A percentile compares a stretch with the other conserved stretches of the same genome.
Conservation (phyloP, 2,797 vertebrate genomes). For the Tenualosa thibaudeaui region DNA sequence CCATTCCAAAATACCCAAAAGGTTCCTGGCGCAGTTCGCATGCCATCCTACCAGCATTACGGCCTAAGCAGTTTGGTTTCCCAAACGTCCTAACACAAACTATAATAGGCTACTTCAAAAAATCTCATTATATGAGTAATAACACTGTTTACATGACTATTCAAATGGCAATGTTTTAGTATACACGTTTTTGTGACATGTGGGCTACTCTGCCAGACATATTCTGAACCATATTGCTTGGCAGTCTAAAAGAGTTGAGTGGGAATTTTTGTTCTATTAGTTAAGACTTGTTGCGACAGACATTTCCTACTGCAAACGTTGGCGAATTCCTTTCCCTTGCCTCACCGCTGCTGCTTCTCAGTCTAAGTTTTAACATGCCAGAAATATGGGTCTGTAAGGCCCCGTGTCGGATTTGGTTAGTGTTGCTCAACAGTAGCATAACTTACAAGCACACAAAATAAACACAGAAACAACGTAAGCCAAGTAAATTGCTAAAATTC, state of each 20-base stretch:
- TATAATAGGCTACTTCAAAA: neutral
- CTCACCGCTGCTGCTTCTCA: slow-evolving; percentile 40
- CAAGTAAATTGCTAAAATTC: neutral
- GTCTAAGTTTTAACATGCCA: slow-evolving; percentile 28
- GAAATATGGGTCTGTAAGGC: slow-evolving; percentile 4
- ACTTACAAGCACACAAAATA: neutral
- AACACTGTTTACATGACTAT: neutral
- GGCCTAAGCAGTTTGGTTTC: neutral
- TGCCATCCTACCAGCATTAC: neutral
- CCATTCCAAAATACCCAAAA: slow-evolving; percentile 1
- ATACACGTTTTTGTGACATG: neutral
- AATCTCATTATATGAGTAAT: neutral
- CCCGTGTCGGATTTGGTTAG: neutral
- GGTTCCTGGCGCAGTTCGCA: neutral
- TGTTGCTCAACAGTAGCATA: neutral
- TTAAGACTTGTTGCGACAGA: slow-evolving; percentile 34
- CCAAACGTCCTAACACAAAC: neutral
- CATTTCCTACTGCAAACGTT: slow-evolving; percentile 51
- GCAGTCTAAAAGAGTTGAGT: neutral
- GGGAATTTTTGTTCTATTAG: slow-evolving; percentile 1
- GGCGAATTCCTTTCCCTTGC: slow-evolving; percentile 56
- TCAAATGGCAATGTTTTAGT: neutral
- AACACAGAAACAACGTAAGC: neutral
- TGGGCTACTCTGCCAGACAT: neutral
- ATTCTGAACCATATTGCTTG: neutral